These are phyloP conservation scores for Poecilia latipinna DNA, from an alignment of 2,113 vertebrate genomes.

Conservation along the genomic window DNA sequence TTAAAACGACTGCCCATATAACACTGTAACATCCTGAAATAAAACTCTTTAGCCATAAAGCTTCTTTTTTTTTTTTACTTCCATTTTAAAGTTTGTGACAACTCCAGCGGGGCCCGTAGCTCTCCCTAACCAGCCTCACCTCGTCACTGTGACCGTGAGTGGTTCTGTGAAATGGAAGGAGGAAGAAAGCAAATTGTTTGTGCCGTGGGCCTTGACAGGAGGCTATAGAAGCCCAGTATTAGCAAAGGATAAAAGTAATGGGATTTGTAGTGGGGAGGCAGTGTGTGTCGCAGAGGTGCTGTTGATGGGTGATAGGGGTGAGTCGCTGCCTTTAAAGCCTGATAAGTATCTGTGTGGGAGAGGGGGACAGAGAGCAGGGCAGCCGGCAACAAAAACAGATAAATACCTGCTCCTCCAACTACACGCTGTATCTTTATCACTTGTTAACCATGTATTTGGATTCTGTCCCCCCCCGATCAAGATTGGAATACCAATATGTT, in stretches of 20 bases:
- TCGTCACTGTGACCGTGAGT: constrained; percentile 59
- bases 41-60: constrained; percentile 38
- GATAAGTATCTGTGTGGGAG: constrained; percentile 77
- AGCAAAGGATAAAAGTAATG: constrained; percentile 83
- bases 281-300: constrained; percentile 71
- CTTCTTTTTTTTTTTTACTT: constrained; percentile 27
- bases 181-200: constrained; percentile 81
- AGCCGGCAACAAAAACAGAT: constrained; percentile 58
- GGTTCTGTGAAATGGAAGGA: constrained; percentile 72
- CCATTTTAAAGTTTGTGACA: constrained; percentile 63
- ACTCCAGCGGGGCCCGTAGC: constrained; percentile 53
- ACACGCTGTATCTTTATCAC: constrained; percentile 39
- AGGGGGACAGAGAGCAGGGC: constrained; percentile 64
- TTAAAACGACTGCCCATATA: constrained; percentile 23
- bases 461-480: constrained; percentile 23
- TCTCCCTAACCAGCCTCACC: constrained; percentile 62
- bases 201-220: constrained; percentile 78
- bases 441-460: constrained; percentile 43
- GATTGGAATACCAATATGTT: constrained; percentile 10
- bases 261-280: constrained; percentile 79
- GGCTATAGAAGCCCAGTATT: constrained; percentile 72
- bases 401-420: constrained; percentile 53
- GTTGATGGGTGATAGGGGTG: constrained; percentile 78
- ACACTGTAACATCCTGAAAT: constrained; percentile 26
- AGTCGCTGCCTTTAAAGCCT: constrained; percentile 73